Evolutionary conservation across 2,888 invertebrate genomes (phyloP).

Genomic region (Leptarthrus brevirostris): DNA sequence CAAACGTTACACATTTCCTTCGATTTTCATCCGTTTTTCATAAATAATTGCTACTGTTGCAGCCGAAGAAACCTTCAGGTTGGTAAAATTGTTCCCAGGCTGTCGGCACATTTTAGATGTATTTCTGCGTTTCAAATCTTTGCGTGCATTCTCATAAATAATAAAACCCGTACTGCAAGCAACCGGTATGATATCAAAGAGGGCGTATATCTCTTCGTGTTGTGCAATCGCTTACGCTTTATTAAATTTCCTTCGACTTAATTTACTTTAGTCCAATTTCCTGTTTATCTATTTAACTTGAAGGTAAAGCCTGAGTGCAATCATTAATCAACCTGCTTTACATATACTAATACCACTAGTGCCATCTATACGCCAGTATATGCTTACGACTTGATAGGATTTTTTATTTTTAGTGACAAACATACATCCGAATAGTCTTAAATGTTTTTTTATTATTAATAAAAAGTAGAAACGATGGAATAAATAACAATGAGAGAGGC

Average conservation of each 20-base stretch:
- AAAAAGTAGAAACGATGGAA: neutral
- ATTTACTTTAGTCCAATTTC: neutral
- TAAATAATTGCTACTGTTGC: constrained; percentile 17
- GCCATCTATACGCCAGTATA: no score
- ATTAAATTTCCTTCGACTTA: neutral
- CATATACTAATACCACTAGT: no score
- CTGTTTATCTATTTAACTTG: neutral
- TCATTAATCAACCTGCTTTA: no score
- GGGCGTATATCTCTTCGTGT: neutral
- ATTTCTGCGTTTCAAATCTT: constrained; percentile 8
- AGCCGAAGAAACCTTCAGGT: neutral
- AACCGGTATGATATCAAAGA: neutral
- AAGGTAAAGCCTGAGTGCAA: neutral
- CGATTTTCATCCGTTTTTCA: constrained; percentile 22
- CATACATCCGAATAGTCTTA: neutral
- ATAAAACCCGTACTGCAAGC: neutral
- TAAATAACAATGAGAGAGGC: neutral
- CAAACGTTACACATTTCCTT: neutral
- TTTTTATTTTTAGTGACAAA: no score
- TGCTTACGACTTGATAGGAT: neutral
- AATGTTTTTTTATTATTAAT: neutral
- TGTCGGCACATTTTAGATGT: constrained; percentile 1
- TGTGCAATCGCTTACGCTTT: neutral
- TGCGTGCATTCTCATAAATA: neutral
- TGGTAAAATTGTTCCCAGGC: constrained; percentile 7